Conservation (phyloP, 2,113 vertebrate genomes). For the Physeter macrocephalus region DNA sequence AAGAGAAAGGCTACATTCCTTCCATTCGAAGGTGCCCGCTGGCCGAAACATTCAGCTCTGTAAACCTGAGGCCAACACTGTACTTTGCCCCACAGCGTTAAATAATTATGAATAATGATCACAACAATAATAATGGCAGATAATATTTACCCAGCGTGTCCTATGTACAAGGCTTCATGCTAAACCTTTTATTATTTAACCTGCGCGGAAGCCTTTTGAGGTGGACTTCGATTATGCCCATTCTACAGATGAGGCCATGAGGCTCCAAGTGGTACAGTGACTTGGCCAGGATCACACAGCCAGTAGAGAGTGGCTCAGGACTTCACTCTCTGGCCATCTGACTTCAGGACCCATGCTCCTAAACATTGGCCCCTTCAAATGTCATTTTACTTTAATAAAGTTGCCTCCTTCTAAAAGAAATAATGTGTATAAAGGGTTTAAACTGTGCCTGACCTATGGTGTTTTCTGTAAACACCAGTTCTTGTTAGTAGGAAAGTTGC, state of each 20-base stretch:
- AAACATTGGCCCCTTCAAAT: background rate
- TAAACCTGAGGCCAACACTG: background rate
- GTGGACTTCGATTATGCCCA: background rate
- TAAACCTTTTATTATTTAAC: background rate
- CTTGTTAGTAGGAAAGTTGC: background rate
- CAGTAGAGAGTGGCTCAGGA: background rate
- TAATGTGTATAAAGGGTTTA: background rate
- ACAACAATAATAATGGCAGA: background rate
- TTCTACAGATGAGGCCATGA: background rate
- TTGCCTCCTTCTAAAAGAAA: background rate
- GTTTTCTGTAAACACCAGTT: background rate
- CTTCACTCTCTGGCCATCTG: background rate
- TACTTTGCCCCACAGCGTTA: background rate
- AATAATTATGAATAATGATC: background rate
- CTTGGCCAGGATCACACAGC: background rate
- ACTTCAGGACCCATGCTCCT: background rate
- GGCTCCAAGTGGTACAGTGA: background rate
- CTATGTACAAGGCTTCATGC: background rate
- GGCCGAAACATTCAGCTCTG: background rate
- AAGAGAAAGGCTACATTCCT: background rate
- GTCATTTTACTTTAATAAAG: background rate
- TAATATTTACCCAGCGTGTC: background rate
- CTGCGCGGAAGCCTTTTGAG: background rate
- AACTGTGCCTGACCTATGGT: background rate
- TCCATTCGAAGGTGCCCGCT: background rate